Evolutionary conservation across 1,140 invertebrate species (phyloP).

Genomic region (Drosophila orena): DNA sequence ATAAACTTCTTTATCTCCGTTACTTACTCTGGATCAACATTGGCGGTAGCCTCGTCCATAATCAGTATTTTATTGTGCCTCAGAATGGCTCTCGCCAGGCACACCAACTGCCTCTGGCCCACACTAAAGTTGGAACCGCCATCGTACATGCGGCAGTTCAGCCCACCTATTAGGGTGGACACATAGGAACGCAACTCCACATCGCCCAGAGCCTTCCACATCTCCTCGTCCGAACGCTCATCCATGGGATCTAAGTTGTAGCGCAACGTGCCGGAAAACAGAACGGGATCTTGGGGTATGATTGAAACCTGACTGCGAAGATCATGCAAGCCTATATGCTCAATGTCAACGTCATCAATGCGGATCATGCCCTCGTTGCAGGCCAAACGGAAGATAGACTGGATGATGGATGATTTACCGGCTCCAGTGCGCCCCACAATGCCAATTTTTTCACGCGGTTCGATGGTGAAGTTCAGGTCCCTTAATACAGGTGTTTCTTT

Average conservation of each 20-base stretch:
- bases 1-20: background rate
- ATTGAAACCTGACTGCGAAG: conserved; percentile 90
- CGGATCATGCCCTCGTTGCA: conserved; percentile 87
- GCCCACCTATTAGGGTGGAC: conserved; percentile 86
- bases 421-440: conserved; percentile 95
- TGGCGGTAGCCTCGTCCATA: conserved; percentile 91
- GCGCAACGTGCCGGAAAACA: conserved; percentile 91
- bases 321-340: conserved; percentile 87
- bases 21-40: conserved; percentile 89
- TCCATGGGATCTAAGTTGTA: conserved; percentile 93
- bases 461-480: conserved; percentile 88
- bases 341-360: conserved; percentile 88
- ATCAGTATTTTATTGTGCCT: conserved; percentile 91
- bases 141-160: conserved; percentile 88
- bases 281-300: conserved; percentile 92
- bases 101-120: conserved; percentile 92
- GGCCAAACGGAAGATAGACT: conserved; percentile 91
- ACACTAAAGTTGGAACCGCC: conserved; percentile 90
- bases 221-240: conserved; percentile 89
- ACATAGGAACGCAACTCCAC: conserved; percentile 90
- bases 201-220: conserved; percentile 94
- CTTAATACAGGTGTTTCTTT: conserved; percentile 87
- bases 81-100: conserved; percentile 91
- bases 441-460: conserved; percentile 91
- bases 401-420: conserved; percentile 95